phyloP scores from a whole-genome alignment of 2,797 vertebrate species.

The Mormyrops attenuatus region DNA sequence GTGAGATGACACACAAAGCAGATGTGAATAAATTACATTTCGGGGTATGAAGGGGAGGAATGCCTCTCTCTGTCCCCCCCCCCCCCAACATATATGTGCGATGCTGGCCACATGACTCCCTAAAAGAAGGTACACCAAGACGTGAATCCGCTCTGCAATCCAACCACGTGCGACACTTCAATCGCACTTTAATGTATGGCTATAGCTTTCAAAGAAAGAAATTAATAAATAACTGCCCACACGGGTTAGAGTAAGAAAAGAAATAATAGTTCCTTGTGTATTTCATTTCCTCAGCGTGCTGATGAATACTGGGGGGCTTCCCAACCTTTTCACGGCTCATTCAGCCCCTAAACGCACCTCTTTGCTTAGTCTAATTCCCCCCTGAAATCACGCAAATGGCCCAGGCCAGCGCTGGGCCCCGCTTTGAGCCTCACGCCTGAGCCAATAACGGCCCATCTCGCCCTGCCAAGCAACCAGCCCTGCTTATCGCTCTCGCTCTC shows the following conservation, averaged over 20 bases:
- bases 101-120: background rate
- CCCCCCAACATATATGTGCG: background rate
- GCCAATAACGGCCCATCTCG: slow-evolving; percentile 43
- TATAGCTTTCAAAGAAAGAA: background rate
- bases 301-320: slow-evolving; percentile 35
- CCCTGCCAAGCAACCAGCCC: slow-evolving; percentile 33
- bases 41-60: slow-evolving; percentile 21
- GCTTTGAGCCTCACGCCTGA: slow-evolving; percentile 52
- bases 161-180: background rate
- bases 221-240: background rate
- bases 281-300: background rate
- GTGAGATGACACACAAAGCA: slow-evolving; percentile 3
- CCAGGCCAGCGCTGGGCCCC: slow-evolving; percentile 37
- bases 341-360: slow-evolving; percentile 42
- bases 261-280: background rate
- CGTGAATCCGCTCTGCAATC: background rate
- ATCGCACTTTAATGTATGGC: no score
- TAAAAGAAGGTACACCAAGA: background rate
- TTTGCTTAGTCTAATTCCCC: slow-evolving; percentile 45
- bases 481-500: slow-evolving; percentile 53
- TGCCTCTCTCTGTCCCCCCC: background rate
- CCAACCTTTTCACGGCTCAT: slow-evolving; percentile 36
- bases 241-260: background rate
- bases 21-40: slow-evolving; percentile 21
- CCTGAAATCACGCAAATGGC: slow-evolving; percentile 44